Evolutionary conservation across 2,888 invertebrate genomes (phyloP), one percentile per base, ranked within the genome.

Genomic region (Noctua pronuba): DNA sequence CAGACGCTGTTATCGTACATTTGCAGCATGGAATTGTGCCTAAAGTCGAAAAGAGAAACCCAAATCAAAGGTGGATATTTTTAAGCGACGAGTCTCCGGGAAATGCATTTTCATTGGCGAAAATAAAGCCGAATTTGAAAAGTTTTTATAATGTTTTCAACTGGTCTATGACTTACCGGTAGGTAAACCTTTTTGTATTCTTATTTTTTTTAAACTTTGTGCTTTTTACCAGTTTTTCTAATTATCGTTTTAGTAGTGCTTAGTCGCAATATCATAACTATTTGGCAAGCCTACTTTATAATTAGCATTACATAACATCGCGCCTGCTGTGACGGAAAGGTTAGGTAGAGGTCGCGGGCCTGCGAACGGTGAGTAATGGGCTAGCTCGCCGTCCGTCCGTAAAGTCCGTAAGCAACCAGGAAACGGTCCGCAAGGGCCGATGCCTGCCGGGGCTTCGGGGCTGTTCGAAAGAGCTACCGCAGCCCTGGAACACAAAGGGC

Each of bases 121-220:
- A 90, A 13, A 88, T 87, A 18, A 91, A 91, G 62, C 94, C 95
- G 1, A 88, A 96, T 4, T 73, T 93, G 28, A 88, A 91, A 3
- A 92, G 96, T 44, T 97, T 97, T 85, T 96, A 97, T 80, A 96
- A 97, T 24, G 83, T 97, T n/a, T 98, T 98, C 88, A 98, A 98
- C 90, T 98, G 98, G 98, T 97, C 98, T 0, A 98, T 98, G 97
- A 97, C 97, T 2, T 98, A 97, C 90, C 96, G 97, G 97, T 98
- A 91, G 85, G 49, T 35, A 38, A 18, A 21, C 11, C 4, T 28
- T 69, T 28, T 46, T 46, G 10, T 6, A 0, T 16, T 24, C 1
- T 38, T 35, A 24, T 31, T 31, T 2, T 3, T 24, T 60, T 38
- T 28, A 13, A 18, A 58, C 52, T 64, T 64, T 65, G n/a, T 49